Conservation (phyloP, 1,140 invertebrate species). For the Drosophila melanogaster region DNA sequence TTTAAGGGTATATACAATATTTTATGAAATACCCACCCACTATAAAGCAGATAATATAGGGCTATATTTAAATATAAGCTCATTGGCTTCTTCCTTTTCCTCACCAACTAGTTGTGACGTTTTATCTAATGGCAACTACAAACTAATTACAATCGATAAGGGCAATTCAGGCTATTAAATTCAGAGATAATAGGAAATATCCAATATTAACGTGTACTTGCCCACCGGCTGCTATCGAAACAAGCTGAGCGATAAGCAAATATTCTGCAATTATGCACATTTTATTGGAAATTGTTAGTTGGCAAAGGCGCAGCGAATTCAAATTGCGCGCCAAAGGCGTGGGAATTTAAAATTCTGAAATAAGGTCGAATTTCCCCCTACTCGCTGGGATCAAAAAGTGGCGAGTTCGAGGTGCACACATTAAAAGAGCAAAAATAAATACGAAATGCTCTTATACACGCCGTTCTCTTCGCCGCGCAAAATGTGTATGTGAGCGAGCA, state of each 20-base stretch:
- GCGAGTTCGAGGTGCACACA: conserved; percentile 40
- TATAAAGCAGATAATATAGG: too few relatives aligned
- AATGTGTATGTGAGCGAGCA: conserved; percentile 18
- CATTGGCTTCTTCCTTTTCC: neutral
- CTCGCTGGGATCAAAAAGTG: conserved; percentile 45
- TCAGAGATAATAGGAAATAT: conserved; percentile 15
- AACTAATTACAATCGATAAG: conserved; percentile 58
- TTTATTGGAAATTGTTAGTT: neutral
- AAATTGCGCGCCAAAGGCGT: conserved; percentile 52
- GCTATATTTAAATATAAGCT: neutral
- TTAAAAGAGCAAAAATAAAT: neutral
- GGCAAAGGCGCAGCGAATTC: conserved; percentile 13
- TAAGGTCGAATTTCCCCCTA: conserved; percentile 48
- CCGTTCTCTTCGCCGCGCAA: too few relatives aligned
- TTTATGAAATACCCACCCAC: too few relatives aligned
- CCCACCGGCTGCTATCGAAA: neutral
- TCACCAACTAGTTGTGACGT: neutral
- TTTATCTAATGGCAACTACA: conserved; percentile 8
- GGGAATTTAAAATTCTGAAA: conserved; percentile 1
- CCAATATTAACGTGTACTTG: conserved; percentile 5
- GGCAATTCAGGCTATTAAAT: conserved; percentile 8
- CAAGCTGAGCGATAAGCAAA: neutral
- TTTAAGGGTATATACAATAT: too few relatives aligned
- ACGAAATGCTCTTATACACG: too few relatives aligned
- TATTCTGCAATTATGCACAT: neutral